Percentiles rank a stretch among this genome's conserved stretches.
These are phyloP conservation scores for Sisyra nigra DNA, from an alignment of 2,888 invertebrate species.

Conservation along the genomic window DNA sequence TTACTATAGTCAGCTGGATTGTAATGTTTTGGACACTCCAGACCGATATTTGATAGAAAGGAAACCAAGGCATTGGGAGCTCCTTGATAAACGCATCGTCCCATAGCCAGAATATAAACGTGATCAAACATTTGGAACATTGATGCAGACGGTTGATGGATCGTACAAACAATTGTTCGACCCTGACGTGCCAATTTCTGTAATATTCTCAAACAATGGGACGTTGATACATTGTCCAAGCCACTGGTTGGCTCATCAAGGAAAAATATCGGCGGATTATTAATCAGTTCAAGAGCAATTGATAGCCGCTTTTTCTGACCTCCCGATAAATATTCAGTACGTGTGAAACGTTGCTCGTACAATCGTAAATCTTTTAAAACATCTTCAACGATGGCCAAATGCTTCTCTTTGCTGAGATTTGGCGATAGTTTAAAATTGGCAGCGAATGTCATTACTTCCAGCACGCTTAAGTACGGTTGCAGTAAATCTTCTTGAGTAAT, in stretches of 20 bases:
- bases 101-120: slow-evolving; percentile 46
- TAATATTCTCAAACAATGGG: slow-evolving; percentile 40
- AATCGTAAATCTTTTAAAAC: slow-evolving; percentile 33
- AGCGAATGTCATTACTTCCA: slow-evolving; percentile 64
- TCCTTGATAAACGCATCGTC: slow-evolving; percentile 48
- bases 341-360: slow-evolving; percentile 42
- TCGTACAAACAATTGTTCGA: slow-evolving; percentile 49
- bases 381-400: slow-evolving; percentile 2
- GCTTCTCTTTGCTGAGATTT: slow-evolving; percentile 22
- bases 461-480: slow-evolving; percentile 54
- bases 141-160: slow-evolving; percentile 51
- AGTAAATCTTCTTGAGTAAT: slow-evolving; percentile 66
- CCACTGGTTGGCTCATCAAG: slow-evolving; percentile 71
- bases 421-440: slow-evolving; percentile 54
- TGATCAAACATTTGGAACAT: slow-evolving; percentile 45
- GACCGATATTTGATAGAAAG: slow-evolving; percentile 34
- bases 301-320: slow-evolving; percentile 68
- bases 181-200: slow-evolving; percentile 41
- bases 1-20: slow-evolving; percentile 56
- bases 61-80: slow-evolving; percentile 42
- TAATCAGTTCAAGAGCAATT: slow-evolving; percentile 67
- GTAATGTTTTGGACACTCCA: slow-evolving; percentile 44
- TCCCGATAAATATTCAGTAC: slow-evolving; percentile 48
- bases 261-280: slow-evolving; percentile 72
- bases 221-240: slow-evolving; percentile 46